Evolutionary conservation across 2,797 vertebrate species (phyloP), one percentile per base, ranked within the genome.

Genomic region (Poeciliopsis paucimaculata): DNA sequence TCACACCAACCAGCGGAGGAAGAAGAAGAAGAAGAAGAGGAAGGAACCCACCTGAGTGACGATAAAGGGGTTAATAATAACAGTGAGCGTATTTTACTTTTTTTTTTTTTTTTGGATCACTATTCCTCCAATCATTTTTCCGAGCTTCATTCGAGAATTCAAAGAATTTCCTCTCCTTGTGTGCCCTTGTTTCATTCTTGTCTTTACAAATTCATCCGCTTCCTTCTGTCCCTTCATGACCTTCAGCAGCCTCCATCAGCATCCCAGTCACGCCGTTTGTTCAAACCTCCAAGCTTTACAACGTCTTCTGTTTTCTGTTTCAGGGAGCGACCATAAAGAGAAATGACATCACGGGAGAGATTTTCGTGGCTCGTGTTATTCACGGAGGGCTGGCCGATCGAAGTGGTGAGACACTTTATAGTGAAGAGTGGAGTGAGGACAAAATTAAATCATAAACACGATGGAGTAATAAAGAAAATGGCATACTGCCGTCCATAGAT

Each of bases 271-370:
- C 36, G 12, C 51, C 39, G 4, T 60, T 70, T 1, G 0, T 36
- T 1, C 47, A 1, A 1, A 2, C 2, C 18, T 41, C 10, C 15
- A 0, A 0, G 43, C n/a, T 10, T 12, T 23, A 10, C 20, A 1
- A 4, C 8, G 1, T 60, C 11, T 45, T 70, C 41, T 49, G 13
- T n/a, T 70, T 46, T 87, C 53, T 77, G 26, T 85, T 79, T 75
- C 71, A 99, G 98, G 98, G 98, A 89, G 98, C 98, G 0, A 99
- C 98, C 4, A 99, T 99, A 91, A 98, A 98, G 87, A 96, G 97
- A 86, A 97, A 98, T 0, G 97, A 98, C 76, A 77, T 95, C 87
- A 97, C 98, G 0, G 98, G 98, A 10, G 97, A 98, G 86, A 98
- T 99, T 79, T 97, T 97, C 0, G 94, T 99, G 75, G 98, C 98